A percentile compares a stretch with the other conserved stretches of the same genome.
Evolutionary conservation across 2,888 invertebrate genomes (phyloP).

Genomic region (Drosophila cognata): DNA sequence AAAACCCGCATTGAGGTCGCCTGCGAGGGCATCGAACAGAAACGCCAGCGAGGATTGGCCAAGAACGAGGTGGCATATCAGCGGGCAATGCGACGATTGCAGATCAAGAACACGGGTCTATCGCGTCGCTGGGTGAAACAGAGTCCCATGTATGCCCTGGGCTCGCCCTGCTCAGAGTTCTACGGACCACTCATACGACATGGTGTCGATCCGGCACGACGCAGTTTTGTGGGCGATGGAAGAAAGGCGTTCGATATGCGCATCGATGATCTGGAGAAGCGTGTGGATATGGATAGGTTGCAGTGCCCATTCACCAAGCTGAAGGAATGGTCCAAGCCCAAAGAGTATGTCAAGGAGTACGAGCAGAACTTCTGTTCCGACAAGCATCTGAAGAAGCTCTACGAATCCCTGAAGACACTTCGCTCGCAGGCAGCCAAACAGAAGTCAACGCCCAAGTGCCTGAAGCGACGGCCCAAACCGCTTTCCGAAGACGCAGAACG

Average conservation of each 20-base stretch:
- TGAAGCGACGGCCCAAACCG: constrained; percentile 45
- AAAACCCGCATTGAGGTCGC: constrained; percentile 86
- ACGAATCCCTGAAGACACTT: constrained; percentile 78
- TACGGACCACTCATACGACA: constrained; percentile 88
- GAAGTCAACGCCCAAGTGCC: constrained; percentile 74
- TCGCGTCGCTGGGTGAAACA: constrained; percentile 84
- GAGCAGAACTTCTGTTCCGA: constrained; percentile 83
- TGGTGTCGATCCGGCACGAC: constrained; percentile 88
- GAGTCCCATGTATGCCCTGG: constrained; percentile 86
- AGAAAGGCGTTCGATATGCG: constrained; percentile 79
- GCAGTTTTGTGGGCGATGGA: constrained; percentile 85
- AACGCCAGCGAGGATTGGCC: constrained; percentile 87
- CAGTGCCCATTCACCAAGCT: constrained; percentile 81
- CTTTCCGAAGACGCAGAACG: not conserved
- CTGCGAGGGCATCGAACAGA: constrained; percentile 85
- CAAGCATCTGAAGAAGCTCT: constrained; percentile 79
- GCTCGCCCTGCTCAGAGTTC: constrained; percentile 87
- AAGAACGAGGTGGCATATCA: constrained; percentile 85
- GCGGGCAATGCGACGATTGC: constrained; percentile 86
- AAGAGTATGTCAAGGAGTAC: constrained; percentile 77
- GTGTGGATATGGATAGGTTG: constrained; percentile 65
- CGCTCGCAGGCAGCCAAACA: constrained; percentile 64
- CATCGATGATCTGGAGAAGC: constrained; percentile 81
- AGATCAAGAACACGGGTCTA: constrained; percentile 83
- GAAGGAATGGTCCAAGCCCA: constrained; percentile 81